phyloP scores from a whole-genome alignment of 1,140 invertebrate genomes.

The Aphis craccivora region DNA sequence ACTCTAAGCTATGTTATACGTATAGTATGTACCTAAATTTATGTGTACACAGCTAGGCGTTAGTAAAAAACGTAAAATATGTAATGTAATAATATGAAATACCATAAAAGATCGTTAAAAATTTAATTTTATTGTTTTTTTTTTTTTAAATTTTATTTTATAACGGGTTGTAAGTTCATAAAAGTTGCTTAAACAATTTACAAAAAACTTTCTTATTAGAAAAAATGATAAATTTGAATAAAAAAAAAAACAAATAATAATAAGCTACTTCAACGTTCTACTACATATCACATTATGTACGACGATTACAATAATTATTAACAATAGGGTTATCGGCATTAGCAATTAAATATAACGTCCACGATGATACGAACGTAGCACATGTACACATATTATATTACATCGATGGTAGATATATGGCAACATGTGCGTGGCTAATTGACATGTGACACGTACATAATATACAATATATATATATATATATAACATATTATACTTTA shows the following conservation, averaged over 20 bases:
- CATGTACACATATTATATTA: constrained; percentile 8
- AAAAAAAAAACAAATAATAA: neutral
- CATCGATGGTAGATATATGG: neutral
- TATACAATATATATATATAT: constrained; percentile 11
- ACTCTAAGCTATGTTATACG: neutral
- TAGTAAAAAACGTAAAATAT: neutral
- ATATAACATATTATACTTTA: neutral
- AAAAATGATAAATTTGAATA: neutral
- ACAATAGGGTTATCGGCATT: neutral
- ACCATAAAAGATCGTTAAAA: neutral
- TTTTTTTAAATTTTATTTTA: no score
- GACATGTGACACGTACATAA: constrained; percentile 34
- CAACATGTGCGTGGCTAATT: constrained; percentile 54
- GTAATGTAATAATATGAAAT: neutral
- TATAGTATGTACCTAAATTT: neutral
- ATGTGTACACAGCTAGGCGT: neutral
- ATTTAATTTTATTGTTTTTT: neutral
- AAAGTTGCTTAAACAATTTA: neutral
- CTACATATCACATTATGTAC: neutral
- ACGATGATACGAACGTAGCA: neutral
- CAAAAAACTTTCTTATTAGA: neutral
- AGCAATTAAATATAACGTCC: neutral
- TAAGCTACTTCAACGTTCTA: neutral
- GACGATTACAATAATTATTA: neutral
- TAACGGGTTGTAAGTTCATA: no score